Base-by-base conservation (phyloP, 2,888 invertebrate genomes). In the Torymus texanus region DNA sequence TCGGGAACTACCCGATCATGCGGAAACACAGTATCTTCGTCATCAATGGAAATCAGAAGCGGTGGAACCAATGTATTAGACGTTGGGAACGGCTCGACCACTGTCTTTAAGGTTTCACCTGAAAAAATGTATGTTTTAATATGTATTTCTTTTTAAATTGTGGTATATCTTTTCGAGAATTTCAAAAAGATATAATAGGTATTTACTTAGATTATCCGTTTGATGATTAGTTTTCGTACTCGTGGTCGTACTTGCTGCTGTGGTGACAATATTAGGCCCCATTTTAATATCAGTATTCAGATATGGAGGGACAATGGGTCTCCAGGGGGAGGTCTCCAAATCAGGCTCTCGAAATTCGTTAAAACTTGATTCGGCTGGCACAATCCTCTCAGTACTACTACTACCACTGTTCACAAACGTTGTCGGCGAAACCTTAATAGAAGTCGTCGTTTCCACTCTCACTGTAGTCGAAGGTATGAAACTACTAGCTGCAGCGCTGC, bases 271-370 rank as follows among this genome's bases (percentile, higher is more conserved):
- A 5, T 77, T 80, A 0, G 85, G 82, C 0, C 85, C 55, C 0
- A 86, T 71, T 68, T 87, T 88, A 0, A 87, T 16, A 41, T 88
- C 87, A 0, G 87, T 83, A 50, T 88, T 86, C 0, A 85, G 73
- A 65, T 87, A 88, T 0, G 85, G 82, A 3, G 90, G 90, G 41
- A 90, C 84, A 12, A 90, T 90, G 0, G 90, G 90, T 41, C 83
- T 86, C 90, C 90, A 90, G 0, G 90, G 89, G 1, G 90, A 90
- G 0, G 87, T 89, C 68, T 90, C 90, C n/a, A 88, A 86, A 41
- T 88, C 85, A 0, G 90, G 89, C 16, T 89, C 86, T 1, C 81
- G 85, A 70, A 89, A 89, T 16, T 87, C 88, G 24, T 85, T 85
- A 72, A 85, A 86, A 2, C 82, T 66, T 12, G 86, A 82, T 3